Percentiles rank a stretch among this genome's conserved stretches.
phyloP scores from a whole-genome alignment of 1,140 invertebrate species.

The Drosophila erecta region DNA sequence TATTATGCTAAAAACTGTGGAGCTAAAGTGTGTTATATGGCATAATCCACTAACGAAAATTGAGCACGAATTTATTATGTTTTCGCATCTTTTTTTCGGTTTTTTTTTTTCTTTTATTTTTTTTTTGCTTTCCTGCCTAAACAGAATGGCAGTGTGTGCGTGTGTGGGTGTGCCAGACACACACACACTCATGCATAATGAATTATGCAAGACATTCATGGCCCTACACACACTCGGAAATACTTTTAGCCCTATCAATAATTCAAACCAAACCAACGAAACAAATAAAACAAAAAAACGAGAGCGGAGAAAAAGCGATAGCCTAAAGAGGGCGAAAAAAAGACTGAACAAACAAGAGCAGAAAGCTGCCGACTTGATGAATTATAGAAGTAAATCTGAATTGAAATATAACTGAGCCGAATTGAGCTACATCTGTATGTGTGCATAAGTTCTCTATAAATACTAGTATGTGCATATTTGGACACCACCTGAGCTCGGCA shows the following conservation, averaged over 20 bases:
- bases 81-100: slow-evolving; percentile 37
- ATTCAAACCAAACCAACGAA: slow-evolving; percentile 69
- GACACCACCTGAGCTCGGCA: slow-evolving; percentile 15
- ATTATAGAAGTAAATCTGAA: slow-evolving; percentile 80
- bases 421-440: slow-evolving; percentile 17
- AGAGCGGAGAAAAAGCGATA: slow-evolving; percentile 8
- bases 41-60: slow-evolving; percentile 83
- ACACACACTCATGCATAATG: slow-evolving; percentile 59
- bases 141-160: slow-evolving; percentile 33
- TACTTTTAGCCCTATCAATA: slow-evolving; percentile 73
- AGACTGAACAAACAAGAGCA: slow-evolving; percentile 12
- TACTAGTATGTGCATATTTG: slow-evolving; percentile 33
- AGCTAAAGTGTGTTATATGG: slow-evolving; percentile 80
- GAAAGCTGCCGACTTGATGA: slow-evolving; percentile 67
- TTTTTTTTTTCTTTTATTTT: neutral
- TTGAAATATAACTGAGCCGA: slow-evolving; percentile 71
- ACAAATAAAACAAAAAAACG: slow-evolving; percentile 36
- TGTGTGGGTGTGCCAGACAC: slow-evolving; percentile 9
- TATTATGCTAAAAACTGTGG: slow-evolving; percentile 79
- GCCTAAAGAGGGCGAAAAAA: neutral
- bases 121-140: slow-evolving; percentile 57
- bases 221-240: slow-evolving; percentile 24
- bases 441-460: slow-evolving; percentile 32
- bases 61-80: slow-evolving; percentile 82
- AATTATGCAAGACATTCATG: slow-evolving; percentile 76